Conservation (phyloP, 2,888 invertebrate species). For the Sinodicranocentrus sp. region DNA sequence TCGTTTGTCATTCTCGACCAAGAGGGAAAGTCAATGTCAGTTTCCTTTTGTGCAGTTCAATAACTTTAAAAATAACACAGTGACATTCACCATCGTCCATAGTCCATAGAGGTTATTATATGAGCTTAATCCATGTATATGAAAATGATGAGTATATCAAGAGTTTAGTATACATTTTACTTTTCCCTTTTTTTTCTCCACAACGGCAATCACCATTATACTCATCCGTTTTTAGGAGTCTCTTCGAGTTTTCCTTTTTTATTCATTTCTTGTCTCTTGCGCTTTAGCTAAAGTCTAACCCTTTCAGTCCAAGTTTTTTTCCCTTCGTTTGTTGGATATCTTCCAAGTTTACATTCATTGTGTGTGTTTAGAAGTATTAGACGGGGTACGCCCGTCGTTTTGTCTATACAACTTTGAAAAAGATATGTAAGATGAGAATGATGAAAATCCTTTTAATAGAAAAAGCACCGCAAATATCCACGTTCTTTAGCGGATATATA, state of each 20-base stretch:
- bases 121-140: no score
- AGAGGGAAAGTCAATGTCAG: slow-evolving; percentile 56
- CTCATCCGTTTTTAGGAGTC: not conserved
- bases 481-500: no score
- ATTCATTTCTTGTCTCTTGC: slow-evolving; percentile 44
- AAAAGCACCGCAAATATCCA: no score
- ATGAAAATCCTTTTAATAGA: no score
- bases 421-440: no score
- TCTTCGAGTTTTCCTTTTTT: slow-evolving; percentile 26
- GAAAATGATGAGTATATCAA: no score
- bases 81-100: slow-evolving; percentile 15
- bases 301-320: slow-evolving; percentile 56
- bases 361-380: no score
- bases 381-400: no score
- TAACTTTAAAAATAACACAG: slow-evolving; percentile 61
- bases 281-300: slow-evolving; percentile 54
- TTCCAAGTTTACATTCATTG: slow-evolving; percentile 49
- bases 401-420: no score
- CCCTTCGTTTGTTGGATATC: slow-evolving; percentile 21
- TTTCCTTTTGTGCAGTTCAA: slow-evolving; percentile 41
- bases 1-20: slow-evolving; percentile 46
- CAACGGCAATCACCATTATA: not conserved
- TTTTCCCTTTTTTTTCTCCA: not conserved
- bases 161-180: no score
- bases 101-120: slow-evolving; percentile 4